A percentile compares a stretch with the other conserved stretches of the same genome.
These are phyloP conservation scores for Ahaetulla prasina DNA, from an alignment of 2,113 vertebrate genomes.

Conservation along the genomic window DNA sequence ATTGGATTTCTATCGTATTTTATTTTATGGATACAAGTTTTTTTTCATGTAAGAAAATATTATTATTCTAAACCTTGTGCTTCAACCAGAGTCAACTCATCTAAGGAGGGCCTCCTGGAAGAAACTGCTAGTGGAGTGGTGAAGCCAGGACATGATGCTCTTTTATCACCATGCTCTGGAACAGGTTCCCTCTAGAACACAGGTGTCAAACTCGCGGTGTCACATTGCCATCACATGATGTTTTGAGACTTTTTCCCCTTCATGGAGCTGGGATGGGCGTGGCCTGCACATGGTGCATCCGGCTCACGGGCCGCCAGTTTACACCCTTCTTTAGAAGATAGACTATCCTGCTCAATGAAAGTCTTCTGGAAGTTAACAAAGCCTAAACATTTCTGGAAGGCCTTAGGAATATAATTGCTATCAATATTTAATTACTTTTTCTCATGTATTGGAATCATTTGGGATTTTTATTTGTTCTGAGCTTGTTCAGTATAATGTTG, in stretches of 20 bases:
- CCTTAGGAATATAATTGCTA: neutral
- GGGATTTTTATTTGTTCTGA: neutral
- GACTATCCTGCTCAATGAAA: neutral
- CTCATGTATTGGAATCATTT: neutral
- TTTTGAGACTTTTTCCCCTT: no score
- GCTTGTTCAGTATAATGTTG: neutral
- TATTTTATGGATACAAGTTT: neutral
- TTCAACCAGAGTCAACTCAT: neutral
- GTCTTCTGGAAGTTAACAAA: neutral
- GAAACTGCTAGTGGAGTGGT: neutral
- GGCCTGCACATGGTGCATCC: no score
- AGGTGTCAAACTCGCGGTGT: no score
- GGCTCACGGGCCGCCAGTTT: no score
- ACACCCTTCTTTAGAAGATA: neutral
- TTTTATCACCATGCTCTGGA: neutral
- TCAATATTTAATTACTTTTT: neutral
- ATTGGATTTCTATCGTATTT: neutral
- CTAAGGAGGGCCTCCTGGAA: neutral
- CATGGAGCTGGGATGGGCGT: no score
- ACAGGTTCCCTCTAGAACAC: neutral
- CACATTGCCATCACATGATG: no score
- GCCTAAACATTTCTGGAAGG: neutral
- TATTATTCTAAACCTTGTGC: neutral
- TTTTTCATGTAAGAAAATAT: neutral
- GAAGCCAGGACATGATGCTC: neutral